Base-by-base conservation (phyloP, 1,140 invertebrate genomes). In the Elymnias hypermnestra region DNA sequence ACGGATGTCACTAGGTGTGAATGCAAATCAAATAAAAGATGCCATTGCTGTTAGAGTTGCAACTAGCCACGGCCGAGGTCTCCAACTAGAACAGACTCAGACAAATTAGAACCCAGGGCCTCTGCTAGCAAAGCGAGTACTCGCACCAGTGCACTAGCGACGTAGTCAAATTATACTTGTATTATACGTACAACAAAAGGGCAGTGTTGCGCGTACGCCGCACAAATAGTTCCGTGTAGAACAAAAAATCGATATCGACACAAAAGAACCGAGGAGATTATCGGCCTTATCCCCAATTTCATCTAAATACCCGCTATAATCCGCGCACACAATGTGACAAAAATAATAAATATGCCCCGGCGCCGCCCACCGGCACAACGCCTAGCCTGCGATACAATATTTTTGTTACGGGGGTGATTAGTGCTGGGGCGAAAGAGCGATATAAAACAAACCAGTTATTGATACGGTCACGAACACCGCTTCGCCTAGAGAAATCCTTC, bases 221-320 rank as follows among this genome's bases (percentile, higher is more conserved):
- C 33, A 10, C 3, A 36, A 21, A 33, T 14, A 33, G 40, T 33
- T 14, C 9, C 25, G 44, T 12, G 38, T 23, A 48, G 22, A 9
- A 26, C 46, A 58, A 70, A 65, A 70, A 72, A 83, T 79, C 73
- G 74, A 83, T 83, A 63, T 37, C 28, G 42, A 57, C 63, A 48
- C 58, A 68, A 71, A 63, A 49, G 63, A 53, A 55, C 50, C 12
- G 57, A 66, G 72, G 59, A 70, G 77, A 79, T 84, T 84, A 84
- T 63, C 60, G 38, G 48, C 70, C 47, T 79, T 83, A 84, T 84
- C 81, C 77, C 76, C 81, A 81, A 84, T 84, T 84, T 67, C 65
- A 84, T 84, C 81, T 84, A 84, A 84, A 84, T 79, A 81, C 76
- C 62, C 49, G 58, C 58, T 69, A 67, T 81, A 81, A 82, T 76